Percentiles rank a stretch among this genome's conserved stretches.
Evolutionary conservation across 2,797 vertebrate species (phyloP).

Genomic region (Hylomyscus alleni): DNA sequence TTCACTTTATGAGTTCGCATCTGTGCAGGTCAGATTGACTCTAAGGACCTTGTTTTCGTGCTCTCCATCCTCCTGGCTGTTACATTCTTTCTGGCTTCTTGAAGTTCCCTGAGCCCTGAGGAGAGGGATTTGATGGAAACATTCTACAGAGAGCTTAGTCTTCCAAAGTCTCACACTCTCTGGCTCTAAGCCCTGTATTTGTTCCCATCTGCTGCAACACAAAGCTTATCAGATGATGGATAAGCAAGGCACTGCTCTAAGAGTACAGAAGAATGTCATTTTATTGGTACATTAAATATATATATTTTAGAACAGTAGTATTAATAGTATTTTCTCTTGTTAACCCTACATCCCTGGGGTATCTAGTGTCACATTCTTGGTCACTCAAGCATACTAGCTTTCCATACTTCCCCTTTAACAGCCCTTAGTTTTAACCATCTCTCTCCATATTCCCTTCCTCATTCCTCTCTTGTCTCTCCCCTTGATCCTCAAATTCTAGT

Average conservation of each 20-base stretch:
- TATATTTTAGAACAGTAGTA: not conserved
- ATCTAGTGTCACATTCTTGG: not conserved
- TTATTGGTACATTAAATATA: not conserved
- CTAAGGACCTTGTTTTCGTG: not conserved
- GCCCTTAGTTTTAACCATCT: not conserved
- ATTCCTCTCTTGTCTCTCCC: not conserved
- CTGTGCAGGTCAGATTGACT: not conserved
- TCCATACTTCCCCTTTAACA: not conserved
- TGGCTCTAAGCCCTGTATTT: not conserved
- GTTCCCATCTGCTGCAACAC: not conserved
- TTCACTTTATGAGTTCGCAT: not conserved
- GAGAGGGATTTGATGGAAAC: not conserved
- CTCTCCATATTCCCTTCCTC: not conserved
- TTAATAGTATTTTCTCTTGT: no score
- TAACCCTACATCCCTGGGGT: not conserved
- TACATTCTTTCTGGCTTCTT: not conserved
- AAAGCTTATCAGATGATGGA: not conserved
- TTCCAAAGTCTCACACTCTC: not conserved
- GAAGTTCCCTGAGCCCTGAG: not conserved
- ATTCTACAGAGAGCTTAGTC: not conserved
- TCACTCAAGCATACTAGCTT: no score
- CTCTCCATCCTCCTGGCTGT: not conserved
- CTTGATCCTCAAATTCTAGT: not conserved
- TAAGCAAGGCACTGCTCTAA: not conserved
- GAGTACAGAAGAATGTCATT: not conserved